Evolutionary conservation across 2,113 vertebrate genomes (phyloP), one percentile per base, ranked within the genome.

Genomic region (Larimichthys polyactis): DNA sequence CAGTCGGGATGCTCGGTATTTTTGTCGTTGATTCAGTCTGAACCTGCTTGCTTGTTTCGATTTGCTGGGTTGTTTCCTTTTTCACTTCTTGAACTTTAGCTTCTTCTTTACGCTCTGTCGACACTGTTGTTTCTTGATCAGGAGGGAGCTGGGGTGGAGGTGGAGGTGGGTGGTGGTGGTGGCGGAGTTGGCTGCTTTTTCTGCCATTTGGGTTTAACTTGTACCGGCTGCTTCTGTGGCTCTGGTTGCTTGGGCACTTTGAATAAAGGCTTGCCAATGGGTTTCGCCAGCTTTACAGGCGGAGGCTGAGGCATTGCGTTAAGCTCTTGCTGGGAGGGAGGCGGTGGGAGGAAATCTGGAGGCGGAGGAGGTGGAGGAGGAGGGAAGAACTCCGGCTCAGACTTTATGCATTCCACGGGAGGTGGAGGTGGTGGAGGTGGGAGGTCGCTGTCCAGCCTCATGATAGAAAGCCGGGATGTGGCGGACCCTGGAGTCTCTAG

Each of bases 161-260:
- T 11, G 93, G 90, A 24, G 85, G 87, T 27, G 27, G 27, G 27
- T 12, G 80, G 75, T 16, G 59, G 81, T 8, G 93, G 85, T 3
- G 83, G 44, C 44, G 90, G 88, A 32, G 75, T 29, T 10, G 77
- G 81, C 60, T 92, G 86, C 43, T 95, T 95, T 88, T 93, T 95
- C 88, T 96, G 94, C 93, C 93, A 87, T 65, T 93, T 93, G 29
- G 90, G 85, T 71, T 91, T 94, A n/a, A 87, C 90, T 52, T 90
- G 92, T 70, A 92, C 68, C 3, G 86, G 75, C 49, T 93, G 78
- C 55, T 92, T 96, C 16, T 69, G 84, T 15, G 93, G 75, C 69
- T 96, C 95, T 64, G 85, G 91, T 29, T 87, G 92, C 85, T 95
- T 95, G 15, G 95, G 94, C 17, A 95, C 81, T 89, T 95, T 96